Evolutionary conservation across 1,140 invertebrate genomes (phyloP).

Genomic region (Ylistrum balloti): DNA sequence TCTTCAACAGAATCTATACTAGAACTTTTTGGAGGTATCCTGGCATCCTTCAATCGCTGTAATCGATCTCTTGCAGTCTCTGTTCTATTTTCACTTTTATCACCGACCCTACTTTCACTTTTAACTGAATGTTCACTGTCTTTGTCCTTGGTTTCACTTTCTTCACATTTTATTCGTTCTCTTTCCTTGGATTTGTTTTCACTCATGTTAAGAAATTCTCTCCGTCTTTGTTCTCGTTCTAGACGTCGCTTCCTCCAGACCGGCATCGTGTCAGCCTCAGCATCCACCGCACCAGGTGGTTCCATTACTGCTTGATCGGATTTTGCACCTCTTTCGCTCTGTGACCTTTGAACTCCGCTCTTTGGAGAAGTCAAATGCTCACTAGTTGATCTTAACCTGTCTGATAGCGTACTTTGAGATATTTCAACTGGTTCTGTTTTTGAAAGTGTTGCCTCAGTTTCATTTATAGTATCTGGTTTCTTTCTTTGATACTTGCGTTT

Average conservation of each 20-base stretch:
- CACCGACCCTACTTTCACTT: constrained; percentile 2
- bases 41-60: not conserved
- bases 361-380: not conserved
- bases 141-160: not conserved
- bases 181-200: constrained; percentile 22
- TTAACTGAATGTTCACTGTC: not conserved
- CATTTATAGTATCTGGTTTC: not conserved
- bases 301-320: not conserved
- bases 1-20: not conserved
- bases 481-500: not conserved
- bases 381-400: not conserved
- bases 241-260: constrained; percentile 24
- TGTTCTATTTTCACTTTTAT: constrained; percentile 24
- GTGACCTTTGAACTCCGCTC: constrained; percentile 5
- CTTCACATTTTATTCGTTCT: not conserved
- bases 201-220: not conserved
- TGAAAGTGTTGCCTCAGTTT: not conserved
- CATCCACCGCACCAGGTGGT: not conserved
- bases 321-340: not conserved
- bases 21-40: constrained; percentile 9
- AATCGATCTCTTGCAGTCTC: not conserved
- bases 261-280: not conserved
- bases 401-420: not conserved
- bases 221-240: not conserved
- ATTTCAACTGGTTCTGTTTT: not conserved